Base-by-base conservation (phyloP, 1,140 invertebrate species). In the Leptinotarsa undecemlineata region DNA sequence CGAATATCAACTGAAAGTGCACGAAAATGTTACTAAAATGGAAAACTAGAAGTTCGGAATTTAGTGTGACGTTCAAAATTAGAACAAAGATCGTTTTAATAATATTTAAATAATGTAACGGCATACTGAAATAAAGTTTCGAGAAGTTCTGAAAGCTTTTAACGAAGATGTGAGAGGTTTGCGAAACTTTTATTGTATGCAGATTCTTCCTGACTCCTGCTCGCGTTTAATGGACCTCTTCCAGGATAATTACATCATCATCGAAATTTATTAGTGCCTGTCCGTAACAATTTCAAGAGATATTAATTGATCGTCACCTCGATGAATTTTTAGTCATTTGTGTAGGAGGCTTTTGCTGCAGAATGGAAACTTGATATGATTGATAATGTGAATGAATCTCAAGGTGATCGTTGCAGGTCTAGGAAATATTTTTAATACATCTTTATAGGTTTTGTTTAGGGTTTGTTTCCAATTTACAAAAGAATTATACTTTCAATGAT, bases 91-190 rank as follows among this genome's bases (percentile, higher is more conserved):
- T 68, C 66, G 6, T 13, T n/a, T 19, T 68, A 68, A 68, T 68
- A 68, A n/a, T 68, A 68, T 68, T 68, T 68, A 68, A 68, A 68
- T 68, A 68, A 68, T 68, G 23, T 42, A 6, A 47, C 66, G 23
- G 14, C 33, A 42, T n/a, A 42, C n/a, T 68, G 42, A 68, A 20
- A 21, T 8, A 21, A 73, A 73, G 72, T 73, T 73, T 73, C 20
- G n/a, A 67, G 42, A 73, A 73, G 62, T 73, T 72, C 63, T 21
- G 47, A 73, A 73, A 73, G 63, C 61, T 64, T 73, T 73, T 73
- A 66, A 67, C 42, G 17, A 14, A 63, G 63, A 51, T 63, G 61
- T 63, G 20, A 66, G 62, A 73, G 60, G 71, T 60, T 66, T 66
- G n/a, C 20, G 21, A 33, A 57, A 72, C 17, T 73, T 73, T 73